Percentiles rank a stretch among this genome's conserved stretches.
phyloP scores from a whole-genome alignment of 2,797 vertebrate genomes.

The Anguilla obscura region DNA sequence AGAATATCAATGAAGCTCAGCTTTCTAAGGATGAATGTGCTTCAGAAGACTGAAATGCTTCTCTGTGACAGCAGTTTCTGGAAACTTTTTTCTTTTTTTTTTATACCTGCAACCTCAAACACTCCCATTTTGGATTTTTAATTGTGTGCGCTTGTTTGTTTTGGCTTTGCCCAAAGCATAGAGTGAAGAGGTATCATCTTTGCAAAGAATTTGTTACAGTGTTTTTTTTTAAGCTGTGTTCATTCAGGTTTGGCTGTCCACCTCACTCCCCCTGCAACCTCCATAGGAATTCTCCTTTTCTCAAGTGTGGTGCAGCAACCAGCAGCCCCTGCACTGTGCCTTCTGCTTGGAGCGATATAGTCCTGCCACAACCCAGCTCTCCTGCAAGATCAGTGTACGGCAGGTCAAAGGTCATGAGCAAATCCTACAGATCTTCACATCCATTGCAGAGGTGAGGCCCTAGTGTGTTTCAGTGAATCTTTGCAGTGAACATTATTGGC shows the following conservation, averaged over 20 bases:
- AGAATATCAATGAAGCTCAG: slow-evolving; percentile 57
- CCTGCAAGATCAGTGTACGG: slow-evolving; percentile 87
- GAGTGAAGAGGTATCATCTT: background rate
- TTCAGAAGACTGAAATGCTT: background rate
- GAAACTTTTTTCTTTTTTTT: background rate
- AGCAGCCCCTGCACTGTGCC: slow-evolving; percentile 88
- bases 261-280: background rate
- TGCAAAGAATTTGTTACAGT: background rate
- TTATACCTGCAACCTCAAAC: background rate
- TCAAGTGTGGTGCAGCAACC: slow-evolving; percentile 86
- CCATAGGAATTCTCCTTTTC: slow-evolving; percentile 90
- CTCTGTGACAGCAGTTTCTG: background rate
- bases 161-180: background rate
- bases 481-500: background rate
- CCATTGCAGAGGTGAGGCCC: slow-evolving; percentile 72
- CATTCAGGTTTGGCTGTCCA: slow-evolving; percentile 3
- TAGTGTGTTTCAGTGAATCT: slow-evolving; percentile 36
- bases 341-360: slow-evolving; percentile 90
- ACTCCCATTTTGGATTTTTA: background rate
- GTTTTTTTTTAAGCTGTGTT: background rate
- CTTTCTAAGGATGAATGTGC: slow-evolving; percentile 13
- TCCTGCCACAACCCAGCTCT: slow-evolving; percentile 82
- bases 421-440: slow-evolving; percentile 83
- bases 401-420: slow-evolving; percentile 91
- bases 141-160: background rate